A percentile compares a stretch with the other conserved stretches of the same genome.
phyloP scores from a whole-genome alignment of 1,140 invertebrate genomes.

The Trichonephila inaurata region DNA sequence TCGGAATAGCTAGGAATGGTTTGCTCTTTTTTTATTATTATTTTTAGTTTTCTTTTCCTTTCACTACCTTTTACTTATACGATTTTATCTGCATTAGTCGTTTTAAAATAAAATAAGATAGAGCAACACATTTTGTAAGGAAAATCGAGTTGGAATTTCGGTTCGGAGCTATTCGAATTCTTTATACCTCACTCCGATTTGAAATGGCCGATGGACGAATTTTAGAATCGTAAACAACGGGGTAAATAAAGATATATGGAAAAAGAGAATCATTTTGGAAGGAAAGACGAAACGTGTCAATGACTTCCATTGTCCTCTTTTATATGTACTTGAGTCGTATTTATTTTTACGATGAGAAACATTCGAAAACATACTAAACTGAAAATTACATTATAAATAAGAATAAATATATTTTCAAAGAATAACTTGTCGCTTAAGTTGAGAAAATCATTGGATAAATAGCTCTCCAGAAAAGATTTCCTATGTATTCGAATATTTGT shows the following conservation, averaged over 20 bases:
- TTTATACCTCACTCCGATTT: constrained; percentile 49
- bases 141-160: constrained; percentile 52
- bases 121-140: constrained; percentile 55
- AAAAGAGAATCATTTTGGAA: constrained; percentile 2
- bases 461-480: too few species aligned
- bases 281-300: not conserved
- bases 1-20: constrained; percentile 65
- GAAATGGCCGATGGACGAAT: constrained; percentile 12
- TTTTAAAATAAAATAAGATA: constrained; percentile 62
- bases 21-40: not conserved
- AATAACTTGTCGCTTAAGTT: too few species aligned
- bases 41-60: constrained; percentile 13
- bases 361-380: not conserved
- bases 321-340: not conserved
- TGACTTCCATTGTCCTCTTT: constrained; percentile 17
- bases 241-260: constrained; percentile 25
- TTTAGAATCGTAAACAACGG: constrained; percentile 49
- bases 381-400: constrained; percentile 2
- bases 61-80: constrained; percentile 47
- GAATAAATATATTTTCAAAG: not conserved
- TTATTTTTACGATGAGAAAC: not conserved
- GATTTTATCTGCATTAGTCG: constrained; percentile 50
- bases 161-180: constrained; percentile 42
- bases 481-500: too few species aligned
- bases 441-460: too few species aligned